These are phyloP conservation scores for Solenodon paradoxus DNA, from an alignment of 2,113 vertebrate species.

Conservation along the genomic window DNA sequence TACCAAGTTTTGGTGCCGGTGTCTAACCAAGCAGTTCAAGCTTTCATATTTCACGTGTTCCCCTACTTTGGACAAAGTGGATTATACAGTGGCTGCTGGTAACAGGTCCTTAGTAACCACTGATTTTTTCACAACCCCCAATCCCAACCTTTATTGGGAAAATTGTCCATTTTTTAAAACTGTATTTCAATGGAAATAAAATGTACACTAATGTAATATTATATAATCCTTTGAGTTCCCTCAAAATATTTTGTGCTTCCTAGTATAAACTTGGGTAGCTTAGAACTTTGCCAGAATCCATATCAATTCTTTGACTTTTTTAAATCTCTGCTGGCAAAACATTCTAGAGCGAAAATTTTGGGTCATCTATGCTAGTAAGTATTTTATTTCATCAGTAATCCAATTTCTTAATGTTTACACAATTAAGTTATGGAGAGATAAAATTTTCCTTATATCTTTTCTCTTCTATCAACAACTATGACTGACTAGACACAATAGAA, in stretches of 20 bases:
- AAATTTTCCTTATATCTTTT: not conserved
- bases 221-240: not conserved
- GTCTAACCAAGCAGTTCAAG: not conserved
- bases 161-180: too few species aligned
- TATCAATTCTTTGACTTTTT: not conserved
- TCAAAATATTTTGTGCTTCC: not conserved
- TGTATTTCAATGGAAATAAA: not conserved
- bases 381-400: not conserved
- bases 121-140: not conserved
- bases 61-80: not conserved
- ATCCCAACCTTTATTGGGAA: not conserved
- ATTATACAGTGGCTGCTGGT: not conserved
- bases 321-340: not conserved
- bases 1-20: not conserved
- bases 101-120: not conserved
- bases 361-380: not conserved
- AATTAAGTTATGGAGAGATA: not conserved
- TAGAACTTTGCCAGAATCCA: not conserved
- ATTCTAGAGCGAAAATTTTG: not conserved
- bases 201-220: too few species aligned
- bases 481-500: not conserved
- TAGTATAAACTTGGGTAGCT: not conserved
- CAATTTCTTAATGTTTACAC: not conserved
- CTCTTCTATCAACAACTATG: not conserved
- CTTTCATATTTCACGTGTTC: too few species aligned